Base-by-base conservation (phyloP, 2,113 vertebrate species). In the Phodopus roborovskii region DNA sequence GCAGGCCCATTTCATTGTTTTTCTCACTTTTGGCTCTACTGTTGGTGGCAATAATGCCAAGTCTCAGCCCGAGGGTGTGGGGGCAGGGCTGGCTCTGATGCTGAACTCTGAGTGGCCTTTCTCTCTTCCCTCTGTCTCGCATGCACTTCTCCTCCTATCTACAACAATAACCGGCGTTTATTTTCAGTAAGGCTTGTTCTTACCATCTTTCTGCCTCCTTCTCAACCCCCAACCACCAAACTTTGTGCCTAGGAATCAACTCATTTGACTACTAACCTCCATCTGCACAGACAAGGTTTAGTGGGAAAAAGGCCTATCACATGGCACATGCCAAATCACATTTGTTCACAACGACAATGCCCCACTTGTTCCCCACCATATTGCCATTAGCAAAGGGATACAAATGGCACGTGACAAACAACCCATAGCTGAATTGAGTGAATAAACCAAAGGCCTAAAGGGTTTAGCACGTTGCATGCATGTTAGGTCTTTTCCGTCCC, bases 1-100 rank as follows among this genome's bases (percentile, higher is more conserved):
- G 97, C 82, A 90, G 66, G 48, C 86, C 96, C 86, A 33, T 56
- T 96, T 96, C 96, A 87, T 97, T 97, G 90, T 97, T 58, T 94
- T 94, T 92, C 2, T 77, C 12, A 50, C 45, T 91, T 96, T 96
- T 97, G 97, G 94, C 96, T 95, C 94, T 66, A 87, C 50, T 74
- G 58, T 83, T 74, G 82, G 3, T 92, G 50, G 42, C 88, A 96
- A 70, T 73, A 91, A 48, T 84, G 96, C 94, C 97, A 97, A 96
- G 45, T 93, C 83, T 83, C 45, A 91, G 96, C 50, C 45, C 68
- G 73, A 70, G 93, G 74, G 82, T 90, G 71, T 90, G 62, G 42
- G 91, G 66, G 79, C 58, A 91, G 83, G 85, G n/a, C 42, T 97
- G 92, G 87, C 13, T 33, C 60, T 85, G 60, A 66, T 11, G 3